Conservation (phyloP, 2,888 invertebrate species). For the Pachliopta kotzebuea region DNA sequence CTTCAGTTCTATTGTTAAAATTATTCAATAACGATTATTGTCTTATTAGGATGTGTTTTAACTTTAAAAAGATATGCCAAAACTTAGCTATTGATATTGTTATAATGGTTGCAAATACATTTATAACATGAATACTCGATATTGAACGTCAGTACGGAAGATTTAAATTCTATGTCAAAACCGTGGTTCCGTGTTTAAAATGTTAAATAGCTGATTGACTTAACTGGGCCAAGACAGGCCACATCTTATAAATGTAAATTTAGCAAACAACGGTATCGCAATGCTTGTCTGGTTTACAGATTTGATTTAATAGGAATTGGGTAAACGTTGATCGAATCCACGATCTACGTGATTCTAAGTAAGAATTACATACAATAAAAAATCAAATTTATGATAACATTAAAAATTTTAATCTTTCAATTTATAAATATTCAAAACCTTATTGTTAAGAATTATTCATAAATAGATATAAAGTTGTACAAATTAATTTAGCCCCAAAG, state of each 20-base stretch:
- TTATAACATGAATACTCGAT: background rate
- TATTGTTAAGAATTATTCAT: too few relatives aligned
- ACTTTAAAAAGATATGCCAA: too few relatives aligned
- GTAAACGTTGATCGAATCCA: constrained; percentile 8
- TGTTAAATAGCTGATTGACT: constrained; percentile 25
- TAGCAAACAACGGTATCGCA: constrained; percentile 18
- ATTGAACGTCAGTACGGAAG: constrained; percentile 4
- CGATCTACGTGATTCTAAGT: background rate
- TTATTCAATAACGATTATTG: too few relatives aligned
- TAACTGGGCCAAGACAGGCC: constrained; percentile 16
- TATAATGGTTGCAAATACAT: background rate
- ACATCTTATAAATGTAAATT: constrained; percentile 28
- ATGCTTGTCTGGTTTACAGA: constrained; percentile 22
- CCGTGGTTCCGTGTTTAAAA: constrained; percentile 16
- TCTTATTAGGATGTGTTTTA: too few relatives aligned
- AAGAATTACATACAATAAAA: too few relatives aligned
- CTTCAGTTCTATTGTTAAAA: too few relatives aligned
- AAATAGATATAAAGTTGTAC: too few relatives aligned
- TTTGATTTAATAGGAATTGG: constrained; percentile 21
- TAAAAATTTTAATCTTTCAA: too few relatives aligned
- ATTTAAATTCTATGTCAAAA: constrained; percentile 20
- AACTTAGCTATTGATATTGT: too few relatives aligned
- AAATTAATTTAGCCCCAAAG: too few relatives aligned
- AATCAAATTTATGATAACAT: too few relatives aligned
- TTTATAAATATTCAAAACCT: too few relatives aligned